These are phyloP conservation scores for Vulpes ferrilata DNA, from an alignment of 2,113 vertebrate species.

Conservation along the genomic window DNA sequence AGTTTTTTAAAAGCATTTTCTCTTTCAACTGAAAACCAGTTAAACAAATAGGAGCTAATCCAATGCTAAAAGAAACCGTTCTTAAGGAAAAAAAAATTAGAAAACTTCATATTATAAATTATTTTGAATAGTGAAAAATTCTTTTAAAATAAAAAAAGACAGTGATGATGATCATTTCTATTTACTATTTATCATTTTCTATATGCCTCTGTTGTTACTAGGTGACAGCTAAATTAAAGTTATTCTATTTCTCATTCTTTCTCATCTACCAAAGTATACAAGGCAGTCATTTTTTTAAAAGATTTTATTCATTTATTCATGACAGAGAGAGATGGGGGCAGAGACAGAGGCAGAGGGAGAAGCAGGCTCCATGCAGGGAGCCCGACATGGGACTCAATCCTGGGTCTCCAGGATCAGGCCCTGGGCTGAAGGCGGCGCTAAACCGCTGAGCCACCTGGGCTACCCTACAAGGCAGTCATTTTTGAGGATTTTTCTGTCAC, in stretches of 20 bases:
- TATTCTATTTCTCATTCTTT: conserved; percentile 23
- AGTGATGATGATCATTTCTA: not conserved
- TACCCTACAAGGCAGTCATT: not conserved
- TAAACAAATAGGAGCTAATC: conserved; percentile 32
- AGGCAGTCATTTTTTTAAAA: not conserved
- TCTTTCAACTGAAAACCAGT: conserved; percentile 55
- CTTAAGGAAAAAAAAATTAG: conserved; percentile 5
- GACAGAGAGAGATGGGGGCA: too few species aligned
- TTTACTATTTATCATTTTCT: conserved; percentile 54
- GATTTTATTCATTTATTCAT: too few species aligned
- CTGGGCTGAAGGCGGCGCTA: too few species aligned
- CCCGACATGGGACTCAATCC: too few species aligned
- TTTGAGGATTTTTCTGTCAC: not conserved
- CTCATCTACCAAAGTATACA: conserved; percentile 41
- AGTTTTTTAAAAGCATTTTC: conserved; percentile 43
- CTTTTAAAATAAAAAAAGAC: conserved; percentile 19
- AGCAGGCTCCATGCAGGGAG: too few species aligned
- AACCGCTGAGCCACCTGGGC: too few species aligned
- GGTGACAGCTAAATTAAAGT: conserved; percentile 45
- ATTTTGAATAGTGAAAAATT: conserved; percentile 38
- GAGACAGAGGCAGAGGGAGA: too few species aligned
- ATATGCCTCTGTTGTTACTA: conserved; percentile 2
- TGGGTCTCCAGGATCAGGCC: too few species aligned
- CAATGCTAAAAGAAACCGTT: conserved; percentile 47
- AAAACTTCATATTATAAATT: conserved; percentile 51